Evolutionary conservation across 2,888 invertebrate species (phyloP).

Genomic region (Hartigia nigra): DNA sequence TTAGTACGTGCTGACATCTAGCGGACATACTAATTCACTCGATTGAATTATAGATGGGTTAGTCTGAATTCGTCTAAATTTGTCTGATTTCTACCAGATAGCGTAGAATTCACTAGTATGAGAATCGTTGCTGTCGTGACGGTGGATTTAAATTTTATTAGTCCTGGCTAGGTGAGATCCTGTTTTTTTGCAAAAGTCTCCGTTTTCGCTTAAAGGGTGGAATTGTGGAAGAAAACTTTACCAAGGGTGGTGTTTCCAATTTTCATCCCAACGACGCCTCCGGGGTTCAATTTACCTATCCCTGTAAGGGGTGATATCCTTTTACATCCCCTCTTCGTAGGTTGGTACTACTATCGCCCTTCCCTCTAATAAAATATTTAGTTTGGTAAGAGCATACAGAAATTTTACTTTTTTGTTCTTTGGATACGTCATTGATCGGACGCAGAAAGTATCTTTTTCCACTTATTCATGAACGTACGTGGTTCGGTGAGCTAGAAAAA

Average conservation of each 20-base stretch:
- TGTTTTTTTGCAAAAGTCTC: background rate
- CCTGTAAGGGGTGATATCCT: conserved; percentile 23
- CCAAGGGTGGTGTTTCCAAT: conserved; percentile 33
- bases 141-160: background rate
- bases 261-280: conserved; percentile 42
- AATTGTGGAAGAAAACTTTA: background rate
- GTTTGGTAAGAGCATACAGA: background rate
- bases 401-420: background rate
- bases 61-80: no score
- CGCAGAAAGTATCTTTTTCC: background rate
- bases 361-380: conserved; percentile 31
- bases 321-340: conserved; percentile 10
- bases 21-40: no score
- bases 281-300: conserved; percentile 44
- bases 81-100: no score
- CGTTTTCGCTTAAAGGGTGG: background rate
- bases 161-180: background rate
- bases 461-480: background rate
- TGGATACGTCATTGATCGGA: background rate
- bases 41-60: no score
- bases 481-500: background rate
- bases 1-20: no score
- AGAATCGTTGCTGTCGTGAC: background rate
- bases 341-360: conserved; percentile 5
- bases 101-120: no score